A percentile compares a stretch with the other conserved stretches of the same genome.
phyloP scores from a whole-genome alignment of 2,797 vertebrate genomes.

The Uromys caudimaculatus region DNA sequence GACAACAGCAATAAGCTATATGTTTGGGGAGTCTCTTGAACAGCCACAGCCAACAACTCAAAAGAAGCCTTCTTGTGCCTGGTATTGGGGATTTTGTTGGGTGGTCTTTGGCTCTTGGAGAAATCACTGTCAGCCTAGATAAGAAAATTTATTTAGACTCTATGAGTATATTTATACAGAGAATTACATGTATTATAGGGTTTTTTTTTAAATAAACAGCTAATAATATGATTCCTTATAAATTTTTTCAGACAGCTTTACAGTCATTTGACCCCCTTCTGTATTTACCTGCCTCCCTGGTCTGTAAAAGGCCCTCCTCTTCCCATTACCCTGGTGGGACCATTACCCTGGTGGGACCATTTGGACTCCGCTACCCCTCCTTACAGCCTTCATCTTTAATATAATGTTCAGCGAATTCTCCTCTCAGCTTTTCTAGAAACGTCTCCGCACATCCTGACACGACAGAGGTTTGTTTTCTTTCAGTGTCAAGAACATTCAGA shows the following conservation, averaged over 20 bases:
- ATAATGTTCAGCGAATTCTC: not conserved
- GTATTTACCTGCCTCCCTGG: not conserved
- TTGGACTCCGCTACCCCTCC: not conserved
- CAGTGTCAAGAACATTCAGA: no score
- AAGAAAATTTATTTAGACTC: not conserved
- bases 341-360: not conserved
- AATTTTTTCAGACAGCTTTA: not conserved
- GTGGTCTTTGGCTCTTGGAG: not conserved
- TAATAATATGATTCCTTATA: not conserved
- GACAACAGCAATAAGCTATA: not conserved
- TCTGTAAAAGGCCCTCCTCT: not conserved
- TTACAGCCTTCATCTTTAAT: not conserved
- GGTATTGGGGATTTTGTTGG: not conserved
- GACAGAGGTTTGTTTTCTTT: not conserved
- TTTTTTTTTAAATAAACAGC: not conserved
- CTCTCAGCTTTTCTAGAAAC: not conserved
- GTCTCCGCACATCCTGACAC: not conserved
- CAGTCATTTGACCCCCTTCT: not conserved
- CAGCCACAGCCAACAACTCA: not conserved
- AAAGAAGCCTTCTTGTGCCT: not conserved
- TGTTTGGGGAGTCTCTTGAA: not conserved
- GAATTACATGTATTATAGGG: not conserved
- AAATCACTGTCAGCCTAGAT: not conserved
- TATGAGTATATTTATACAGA: not conserved
- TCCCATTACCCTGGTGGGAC: not conserved